Conservation (phyloP, 2,113 vertebrate genomes). For the Microtus montanus region DNA sequence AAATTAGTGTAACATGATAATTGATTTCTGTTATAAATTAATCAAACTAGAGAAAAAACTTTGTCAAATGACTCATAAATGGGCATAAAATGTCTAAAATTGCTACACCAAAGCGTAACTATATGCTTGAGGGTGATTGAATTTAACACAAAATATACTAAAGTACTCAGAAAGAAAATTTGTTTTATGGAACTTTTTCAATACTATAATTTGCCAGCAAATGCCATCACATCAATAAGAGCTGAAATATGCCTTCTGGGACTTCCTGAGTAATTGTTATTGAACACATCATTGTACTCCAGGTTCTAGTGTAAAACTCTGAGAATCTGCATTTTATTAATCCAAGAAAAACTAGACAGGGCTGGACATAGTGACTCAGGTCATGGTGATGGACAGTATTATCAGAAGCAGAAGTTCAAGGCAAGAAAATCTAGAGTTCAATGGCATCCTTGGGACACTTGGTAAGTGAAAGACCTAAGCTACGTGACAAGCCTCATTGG, state of each 20-base stretch:
- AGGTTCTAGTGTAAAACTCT: background rate
- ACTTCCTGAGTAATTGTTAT: background rate
- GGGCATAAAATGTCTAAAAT: slow-evolving; percentile 8
- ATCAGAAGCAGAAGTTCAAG: background rate
- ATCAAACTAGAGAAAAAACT: background rate
- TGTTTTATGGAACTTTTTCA: background rate
- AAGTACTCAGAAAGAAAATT: background rate
- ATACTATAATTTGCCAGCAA: background rate
- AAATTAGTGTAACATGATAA: background rate
- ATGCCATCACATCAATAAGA: background rate
- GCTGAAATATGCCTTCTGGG: background rate
- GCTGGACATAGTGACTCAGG: background rate
- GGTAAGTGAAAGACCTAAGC: background rate
- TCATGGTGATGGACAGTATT: background rate
- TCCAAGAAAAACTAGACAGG: background rate
- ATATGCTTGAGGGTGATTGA: background rate
- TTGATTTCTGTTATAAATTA: background rate
- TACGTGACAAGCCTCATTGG: background rate
- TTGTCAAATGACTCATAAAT: slow-evolving; percentile 51
- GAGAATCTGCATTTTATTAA: background rate
- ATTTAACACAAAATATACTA: background rate
- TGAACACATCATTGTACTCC: background rate
- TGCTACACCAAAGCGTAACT: background rate
- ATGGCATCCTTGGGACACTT: background rate
- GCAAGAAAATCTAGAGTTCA: background rate